Percentiles rank a stretch among this genome's conserved stretches.
Evolutionary conservation across 2,113 vertebrate genomes (phyloP).

Genomic region (Campylomormyrus numenius): DNA sequence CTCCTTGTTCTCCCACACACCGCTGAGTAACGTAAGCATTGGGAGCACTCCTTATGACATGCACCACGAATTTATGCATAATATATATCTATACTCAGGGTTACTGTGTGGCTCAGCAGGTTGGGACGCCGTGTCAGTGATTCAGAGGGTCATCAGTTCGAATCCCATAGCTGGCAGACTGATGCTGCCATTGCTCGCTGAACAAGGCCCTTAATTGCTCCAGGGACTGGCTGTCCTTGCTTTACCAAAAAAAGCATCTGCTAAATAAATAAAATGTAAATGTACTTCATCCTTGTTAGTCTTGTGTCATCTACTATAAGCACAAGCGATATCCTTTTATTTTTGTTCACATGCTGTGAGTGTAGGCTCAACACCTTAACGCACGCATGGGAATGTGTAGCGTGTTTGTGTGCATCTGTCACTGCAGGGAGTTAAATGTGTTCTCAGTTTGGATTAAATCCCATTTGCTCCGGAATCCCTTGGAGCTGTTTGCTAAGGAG

Average conservation of each 20-base stretch:
- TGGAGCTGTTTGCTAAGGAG: not conserved
- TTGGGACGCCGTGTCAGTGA: not conserved
- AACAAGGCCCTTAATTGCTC: not conserved
- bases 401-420: not conserved
- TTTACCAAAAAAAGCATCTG: not conserved
- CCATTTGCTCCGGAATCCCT: not conserved
- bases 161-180: not conserved
- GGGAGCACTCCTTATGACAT: not conserved
- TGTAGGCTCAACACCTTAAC: not conserved
- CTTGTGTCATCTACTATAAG: not conserved
- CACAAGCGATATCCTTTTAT: not conserved
- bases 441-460: too few species aligned
- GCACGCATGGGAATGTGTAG: not conserved
- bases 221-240: not conserved
- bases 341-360: not conserved
- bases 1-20: slow-evolving; percentile 91
- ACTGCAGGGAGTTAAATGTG: not conserved
- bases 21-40: slow-evolving; percentile 80
- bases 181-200: not conserved
- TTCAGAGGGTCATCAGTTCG: not conserved
- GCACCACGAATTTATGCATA: not conserved
- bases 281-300: not conserved
- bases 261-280: not conserved
- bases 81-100: not conserved
- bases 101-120: not conserved